phyloP scores from a whole-genome alignment of 2,113 vertebrate genomes.

The Serinus canaria region DNA sequence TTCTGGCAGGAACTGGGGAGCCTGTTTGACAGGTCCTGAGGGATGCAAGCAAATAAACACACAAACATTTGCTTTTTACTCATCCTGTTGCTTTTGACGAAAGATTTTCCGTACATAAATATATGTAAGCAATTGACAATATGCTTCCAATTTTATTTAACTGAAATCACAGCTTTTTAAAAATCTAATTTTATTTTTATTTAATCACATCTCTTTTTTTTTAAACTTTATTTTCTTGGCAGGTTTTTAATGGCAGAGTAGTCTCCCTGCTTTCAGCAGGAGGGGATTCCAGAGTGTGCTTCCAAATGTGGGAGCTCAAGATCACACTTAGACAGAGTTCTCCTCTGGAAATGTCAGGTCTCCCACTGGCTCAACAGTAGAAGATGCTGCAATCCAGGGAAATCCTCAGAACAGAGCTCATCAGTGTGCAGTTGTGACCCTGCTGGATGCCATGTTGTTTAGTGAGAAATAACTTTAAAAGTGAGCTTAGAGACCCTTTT shows the following conservation, averaged over 20 bases:
- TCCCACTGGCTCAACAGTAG: not conserved
- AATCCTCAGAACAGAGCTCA: not conserved
- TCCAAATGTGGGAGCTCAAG: not conserved
- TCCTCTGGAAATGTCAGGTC: not conserved
- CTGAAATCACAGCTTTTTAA: not conserved
- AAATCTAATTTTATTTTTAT: not conserved
- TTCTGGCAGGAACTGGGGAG: not conserved
- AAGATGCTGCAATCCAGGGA: not conserved
- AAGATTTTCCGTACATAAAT: not conserved
- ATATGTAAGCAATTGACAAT: not conserved
- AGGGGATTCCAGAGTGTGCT: not conserved
- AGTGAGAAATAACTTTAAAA: not conserved
- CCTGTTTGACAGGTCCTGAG: not conserved
- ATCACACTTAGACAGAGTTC: not conserved
- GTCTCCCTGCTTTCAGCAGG: not conserved
- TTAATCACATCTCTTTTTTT: too few species aligned
- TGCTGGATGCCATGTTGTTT: not conserved
- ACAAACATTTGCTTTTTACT: not conserved
- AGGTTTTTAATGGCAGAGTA: not conserved
- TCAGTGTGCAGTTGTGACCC: not conserved
- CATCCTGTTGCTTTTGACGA: not conserved
- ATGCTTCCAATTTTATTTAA: not conserved
- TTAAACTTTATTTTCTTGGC: not conserved
- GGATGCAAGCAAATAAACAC: accelerated
- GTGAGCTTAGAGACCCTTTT: not conserved